Base-by-base conservation (phyloP, 1,140 invertebrate species). In the Nasonia giraulti region DNA sequence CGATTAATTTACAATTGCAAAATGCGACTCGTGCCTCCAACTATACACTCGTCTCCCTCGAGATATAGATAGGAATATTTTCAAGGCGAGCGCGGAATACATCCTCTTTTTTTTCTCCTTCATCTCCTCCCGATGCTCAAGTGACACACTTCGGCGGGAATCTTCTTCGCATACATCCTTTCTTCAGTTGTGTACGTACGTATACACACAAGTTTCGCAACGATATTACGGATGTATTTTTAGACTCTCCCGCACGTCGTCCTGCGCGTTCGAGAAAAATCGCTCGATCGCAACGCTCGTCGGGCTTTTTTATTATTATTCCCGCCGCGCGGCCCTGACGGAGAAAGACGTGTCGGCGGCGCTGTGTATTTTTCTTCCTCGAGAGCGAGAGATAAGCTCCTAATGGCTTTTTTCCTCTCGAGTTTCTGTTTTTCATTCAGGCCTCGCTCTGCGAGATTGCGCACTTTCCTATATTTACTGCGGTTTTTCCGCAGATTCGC, bases 1-100 rank as follows among this genome's bases (percentile, higher is more conserved):
- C 77, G 37, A 79, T 79, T 79, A 79, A 79, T 79, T 66, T 79
- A 40, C 47, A 79, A 79, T 66, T 79, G 55, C 55, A 79, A 79
- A 79, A 79, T 31, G 62, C 27, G 50, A 44, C 55, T n/a, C 55
- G 55, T 37, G 55, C 17, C 1, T 37, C 2, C 33, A 37, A 37
- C 33, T 37, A 27, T 27, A 37, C 33, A 37, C 33, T 37, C 33
- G 33, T 37, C 33, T 37, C 33, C 10, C 40, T 44, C 40, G 8
- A 44, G 40, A 44, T 7, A 44, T 7, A 44, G 40, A 44, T 44
- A n/a, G 55, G 55, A 71, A 71, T 71, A 71, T 71, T 71, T 33
- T 71, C 69, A 71, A 71, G 69, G 69, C 14, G 14, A 71, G 69
- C 3, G 23, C 10, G 6, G n/a, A n/a, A 10, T 33, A 33, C 23